These are phyloP conservation scores for Sphyrna mokarran DNA, from an alignment of 2,113 vertebrate species.

Conservation along the genomic window DNA sequence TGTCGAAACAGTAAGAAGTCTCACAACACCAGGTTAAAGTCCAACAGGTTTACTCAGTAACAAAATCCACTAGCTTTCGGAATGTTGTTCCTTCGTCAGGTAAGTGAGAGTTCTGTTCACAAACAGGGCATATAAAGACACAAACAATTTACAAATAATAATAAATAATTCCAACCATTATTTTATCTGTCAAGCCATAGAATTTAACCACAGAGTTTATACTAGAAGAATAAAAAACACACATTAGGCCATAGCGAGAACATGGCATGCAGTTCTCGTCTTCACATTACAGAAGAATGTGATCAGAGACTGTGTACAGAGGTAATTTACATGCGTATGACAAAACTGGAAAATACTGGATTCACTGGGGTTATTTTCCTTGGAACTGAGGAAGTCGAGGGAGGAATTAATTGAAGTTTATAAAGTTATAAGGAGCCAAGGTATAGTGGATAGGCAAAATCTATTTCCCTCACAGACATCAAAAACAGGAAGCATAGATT, in stretches of 20 bases:
- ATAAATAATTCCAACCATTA: too few relatives aligned
- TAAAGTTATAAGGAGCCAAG: background rate
- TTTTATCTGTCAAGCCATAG: background rate
- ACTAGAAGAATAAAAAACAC: background rate
- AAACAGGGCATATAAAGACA: too few relatives aligned
- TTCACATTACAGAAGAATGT: background rate
- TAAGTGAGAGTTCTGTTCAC: too few relatives aligned
- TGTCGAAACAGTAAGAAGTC: background rate
- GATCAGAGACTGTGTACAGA: background rate
- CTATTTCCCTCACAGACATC: background rate
- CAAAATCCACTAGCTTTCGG: too few relatives aligned
- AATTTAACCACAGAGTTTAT: background rate
- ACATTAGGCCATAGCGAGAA: background rate
- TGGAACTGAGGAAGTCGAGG: background rate
- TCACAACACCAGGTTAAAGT: too few relatives aligned
- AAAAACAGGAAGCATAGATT: background rate
- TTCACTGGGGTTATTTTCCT: background rate
- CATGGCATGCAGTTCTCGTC: background rate
- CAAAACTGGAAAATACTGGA: background rate
- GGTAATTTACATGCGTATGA: background rate
- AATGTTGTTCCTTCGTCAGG: too few relatives aligned
- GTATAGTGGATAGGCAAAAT: background rate
- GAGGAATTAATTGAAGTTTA: background rate
- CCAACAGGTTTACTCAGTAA: too few relatives aligned
- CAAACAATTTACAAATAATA: too few relatives aligned